phyloP scores from a whole-genome alignment of 2,888 invertebrate genomes.

The Phania funesta region DNA sequence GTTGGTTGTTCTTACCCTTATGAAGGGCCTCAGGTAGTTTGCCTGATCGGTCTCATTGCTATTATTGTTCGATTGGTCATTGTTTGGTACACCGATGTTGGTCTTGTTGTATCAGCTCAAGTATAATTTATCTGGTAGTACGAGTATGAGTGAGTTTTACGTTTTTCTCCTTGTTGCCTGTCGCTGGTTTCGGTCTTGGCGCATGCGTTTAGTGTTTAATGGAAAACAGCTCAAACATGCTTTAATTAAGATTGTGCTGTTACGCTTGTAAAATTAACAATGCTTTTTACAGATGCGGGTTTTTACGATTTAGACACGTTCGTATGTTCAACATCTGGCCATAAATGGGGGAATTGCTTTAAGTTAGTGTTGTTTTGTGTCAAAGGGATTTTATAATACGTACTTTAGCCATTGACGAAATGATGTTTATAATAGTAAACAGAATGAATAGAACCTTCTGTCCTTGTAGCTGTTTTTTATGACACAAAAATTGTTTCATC shows the following conservation, averaged over 20 bases:
- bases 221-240: constrained; percentile 40
- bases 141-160: constrained; percentile 20
- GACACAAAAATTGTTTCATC: no score
- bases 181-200: constrained; percentile 51
- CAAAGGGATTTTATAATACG: not conserved
- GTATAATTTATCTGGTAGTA: not conserved
- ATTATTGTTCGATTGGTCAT: constrained; percentile 9
- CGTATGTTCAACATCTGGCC: constrained; percentile 63
- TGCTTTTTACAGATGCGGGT: constrained; percentile 56
- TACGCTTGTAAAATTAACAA: constrained; percentile 41
- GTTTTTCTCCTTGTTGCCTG: not conserved
- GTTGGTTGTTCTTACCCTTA: constrained; percentile 18
- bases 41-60: not conserved
- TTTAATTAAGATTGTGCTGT: constrained; percentile 46
- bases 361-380: not conserved
- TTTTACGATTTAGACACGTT: constrained; percentile 62
- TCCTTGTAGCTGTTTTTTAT: no score
- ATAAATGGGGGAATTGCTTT: constrained; percentile 40
- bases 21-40: constrained; percentile 16
- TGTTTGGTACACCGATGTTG: constrained; percentile 6
- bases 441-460: no score
- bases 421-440: no score
- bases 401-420: no score
- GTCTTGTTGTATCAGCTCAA: constrained; percentile 11
- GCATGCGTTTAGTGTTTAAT: constrained; percentile 61